phyloP scores from a whole-genome alignment of 2,888 invertebrate species.

The Diadegma fenestrale region DNA sequence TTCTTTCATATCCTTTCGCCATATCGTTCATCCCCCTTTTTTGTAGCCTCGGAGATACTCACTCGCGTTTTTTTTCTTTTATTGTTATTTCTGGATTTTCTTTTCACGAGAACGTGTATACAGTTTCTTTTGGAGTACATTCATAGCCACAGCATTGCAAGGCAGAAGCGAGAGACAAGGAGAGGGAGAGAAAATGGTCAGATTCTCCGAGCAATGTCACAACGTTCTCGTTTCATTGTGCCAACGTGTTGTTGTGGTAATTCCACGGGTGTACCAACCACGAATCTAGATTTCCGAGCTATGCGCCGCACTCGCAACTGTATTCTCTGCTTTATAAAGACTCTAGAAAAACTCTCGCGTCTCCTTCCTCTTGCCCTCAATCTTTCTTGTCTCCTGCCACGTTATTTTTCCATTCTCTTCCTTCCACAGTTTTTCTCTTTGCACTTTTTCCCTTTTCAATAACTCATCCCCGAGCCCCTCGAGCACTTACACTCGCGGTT shows the following conservation, averaged over 20 bases:
- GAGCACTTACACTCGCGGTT: slow-evolving; percentile 13
- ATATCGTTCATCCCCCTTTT: neutral
- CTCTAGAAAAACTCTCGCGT: slow-evolving; percentile 15
- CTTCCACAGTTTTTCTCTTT: neutral
- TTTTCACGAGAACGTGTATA: neutral
- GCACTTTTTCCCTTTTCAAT: slow-evolving; percentile 49
- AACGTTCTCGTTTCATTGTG: slow-evolving; percentile 66
- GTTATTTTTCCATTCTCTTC: neutral
- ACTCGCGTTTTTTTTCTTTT: neutral
- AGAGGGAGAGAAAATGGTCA: slow-evolving; percentile 24
- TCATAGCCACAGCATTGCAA: slow-evolving; percentile 24
- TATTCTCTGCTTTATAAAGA: slow-evolving; percentile 62
- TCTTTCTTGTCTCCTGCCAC: neutral
- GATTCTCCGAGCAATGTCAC: slow-evolving; percentile 69
- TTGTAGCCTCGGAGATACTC: neutral
- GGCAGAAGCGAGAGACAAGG: neutral
- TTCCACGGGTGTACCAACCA: slow-evolving; percentile 31
- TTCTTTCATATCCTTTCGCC: too few species aligned
- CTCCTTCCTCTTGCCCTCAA: neutral
- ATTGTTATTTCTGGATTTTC: slow-evolving; percentile 37
- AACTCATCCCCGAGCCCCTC: slow-evolving; percentile 51
- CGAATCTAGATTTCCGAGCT: slow-evolving; percentile 55
- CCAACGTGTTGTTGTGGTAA: slow-evolving; percentile 40
- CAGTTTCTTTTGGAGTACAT: neutral
- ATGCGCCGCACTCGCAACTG: slow-evolving; percentile 35